phyloP scores from a whole-genome alignment of 2,888 invertebrate genomes.

The Hymenopus coronatus region DNA sequence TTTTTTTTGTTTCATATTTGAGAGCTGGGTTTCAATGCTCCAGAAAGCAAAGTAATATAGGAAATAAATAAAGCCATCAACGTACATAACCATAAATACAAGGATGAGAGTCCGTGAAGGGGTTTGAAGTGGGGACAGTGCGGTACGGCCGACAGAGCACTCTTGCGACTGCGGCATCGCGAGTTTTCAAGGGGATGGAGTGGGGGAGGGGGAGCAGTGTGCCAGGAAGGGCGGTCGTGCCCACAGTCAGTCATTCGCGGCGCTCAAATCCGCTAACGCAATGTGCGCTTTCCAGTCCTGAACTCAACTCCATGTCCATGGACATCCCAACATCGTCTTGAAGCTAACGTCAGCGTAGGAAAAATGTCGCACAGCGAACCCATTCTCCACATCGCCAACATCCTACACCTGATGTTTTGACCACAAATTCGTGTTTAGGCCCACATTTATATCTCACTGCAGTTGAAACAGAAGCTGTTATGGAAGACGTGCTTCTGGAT shows the following conservation, averaged over 20 bases:
- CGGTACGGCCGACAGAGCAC: not conserved
- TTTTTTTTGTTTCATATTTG: too few species aligned
- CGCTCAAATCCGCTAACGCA: not conserved
- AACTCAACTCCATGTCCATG: not conserved
- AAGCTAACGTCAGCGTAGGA: not conserved
- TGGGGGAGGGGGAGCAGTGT: not conserved
- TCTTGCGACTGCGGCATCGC: slow-evolving; percentile 12
- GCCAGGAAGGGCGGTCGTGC: not conserved
- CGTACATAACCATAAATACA: not conserved
- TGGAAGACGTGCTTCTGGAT: not conserved
- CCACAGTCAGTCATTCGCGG: not conserved
- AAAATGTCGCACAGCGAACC: not conserved
- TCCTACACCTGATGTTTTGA: not conserved
- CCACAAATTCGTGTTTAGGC: not conserved
- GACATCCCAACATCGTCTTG: not conserved
- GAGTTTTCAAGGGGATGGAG: not conserved
- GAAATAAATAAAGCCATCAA: too few species aligned
- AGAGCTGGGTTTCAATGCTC: too few species aligned
- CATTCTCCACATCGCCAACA: not conserved
- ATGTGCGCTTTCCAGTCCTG: not conserved
- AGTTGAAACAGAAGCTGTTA: not conserved
- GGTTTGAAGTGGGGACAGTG: slow-evolving; percentile 12
- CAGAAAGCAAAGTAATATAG: too few species aligned
- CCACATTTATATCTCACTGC: not conserved
- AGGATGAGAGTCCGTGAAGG: not conserved